Base-by-base conservation (phyloP, 2,888 invertebrate genomes). In the Campoplex nolae region DNA sequence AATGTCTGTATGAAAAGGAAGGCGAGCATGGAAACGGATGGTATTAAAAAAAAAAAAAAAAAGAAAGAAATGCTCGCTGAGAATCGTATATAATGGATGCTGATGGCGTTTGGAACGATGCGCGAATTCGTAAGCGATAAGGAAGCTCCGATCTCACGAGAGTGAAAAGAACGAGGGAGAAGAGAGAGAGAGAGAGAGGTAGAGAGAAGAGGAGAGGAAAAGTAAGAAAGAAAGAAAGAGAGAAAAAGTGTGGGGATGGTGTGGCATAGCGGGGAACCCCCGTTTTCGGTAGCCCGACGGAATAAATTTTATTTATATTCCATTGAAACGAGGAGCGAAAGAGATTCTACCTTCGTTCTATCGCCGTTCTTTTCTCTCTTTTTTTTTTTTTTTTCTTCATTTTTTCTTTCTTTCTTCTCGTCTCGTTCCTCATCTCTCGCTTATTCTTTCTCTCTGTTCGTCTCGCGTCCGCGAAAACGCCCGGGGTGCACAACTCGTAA, bases 241-340 rank as follows among this genome's bases (percentile, higher is more conserved):
- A 13, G 68, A 42, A 73, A 58, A 51, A 58, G 11, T 54, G 23
- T 13, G 54, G n/a, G 18, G 73, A 54, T 45, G 58, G 32, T 58
- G 65, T 65, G 77, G 77, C 77, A 76, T 76, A 85, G 81, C 81
- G 73, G 81, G 81, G 77, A 85, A 62, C 70, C 84, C 74, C 82
- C 74, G 85, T 73, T 89, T 88, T 88, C 90, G 89, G 92, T 91
- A 92, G 92, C 91, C 56, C 88, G 87, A 88, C 83, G 88, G 89
- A 90, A 91, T 91, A 90, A 92, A 92, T 92, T 90, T 92, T 91
- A 90, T 92, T 92, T 91, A 92, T 92, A 92, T 91, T 90, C 90
- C 88, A 91, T 91, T 90, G 91, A 91, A 91, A 90, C 91, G 89
- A 90, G 91, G 90, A 90, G 89, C 90, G 89, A 87, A 87, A 87